Conservation (phyloP, 2,113 vertebrate genomes). For the Colossoma macropomum region DNA sequence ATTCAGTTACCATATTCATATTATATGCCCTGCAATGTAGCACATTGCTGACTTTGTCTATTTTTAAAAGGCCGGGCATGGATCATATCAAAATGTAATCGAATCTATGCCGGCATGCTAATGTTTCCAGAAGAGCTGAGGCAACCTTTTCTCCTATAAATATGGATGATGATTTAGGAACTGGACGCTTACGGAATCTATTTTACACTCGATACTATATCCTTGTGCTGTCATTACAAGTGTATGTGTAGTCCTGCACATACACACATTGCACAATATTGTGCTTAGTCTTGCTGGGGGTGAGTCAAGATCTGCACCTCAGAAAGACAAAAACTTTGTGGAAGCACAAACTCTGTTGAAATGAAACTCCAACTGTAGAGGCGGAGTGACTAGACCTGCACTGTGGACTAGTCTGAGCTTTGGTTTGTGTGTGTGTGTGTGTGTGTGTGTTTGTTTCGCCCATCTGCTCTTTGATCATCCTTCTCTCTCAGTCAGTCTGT, state of each 20-base stretch:
- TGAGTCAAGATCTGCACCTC: not conserved
- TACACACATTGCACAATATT: constrained; percentile 30
- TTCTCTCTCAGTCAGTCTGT: constrained; percentile 18
- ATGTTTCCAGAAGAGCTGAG: constrained; percentile 48
- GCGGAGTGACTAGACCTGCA: not conserved
- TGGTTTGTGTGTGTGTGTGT: not conserved
- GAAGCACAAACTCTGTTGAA: not conserved
- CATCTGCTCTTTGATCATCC: constrained; percentile 28
- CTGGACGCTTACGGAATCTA: constrained; percentile 20
- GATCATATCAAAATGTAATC: constrained; percentile 42
- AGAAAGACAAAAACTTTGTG: not conserved
- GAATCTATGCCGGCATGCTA: constrained; percentile 30
- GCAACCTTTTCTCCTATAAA: constrained; percentile 41
- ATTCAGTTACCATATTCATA: constrained; percentile 39
- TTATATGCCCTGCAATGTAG: constrained; percentile 32
- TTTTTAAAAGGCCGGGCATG: constrained; percentile 42
- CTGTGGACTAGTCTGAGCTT: not conserved
- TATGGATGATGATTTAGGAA: constrained; percentile 49
- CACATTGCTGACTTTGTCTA: constrained; percentile 54
- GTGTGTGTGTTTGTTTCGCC: constrained; percentile 3
- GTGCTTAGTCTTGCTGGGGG: not conserved
- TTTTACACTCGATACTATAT: constrained; percentile 40
- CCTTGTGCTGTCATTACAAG: constrained; percentile 23
- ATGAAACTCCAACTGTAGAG: not conserved
- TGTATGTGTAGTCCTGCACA: not conserved